Evolutionary conservation across 2,888 invertebrate species (phyloP).

Genomic region (Dromius quadrimaculatus): DNA sequence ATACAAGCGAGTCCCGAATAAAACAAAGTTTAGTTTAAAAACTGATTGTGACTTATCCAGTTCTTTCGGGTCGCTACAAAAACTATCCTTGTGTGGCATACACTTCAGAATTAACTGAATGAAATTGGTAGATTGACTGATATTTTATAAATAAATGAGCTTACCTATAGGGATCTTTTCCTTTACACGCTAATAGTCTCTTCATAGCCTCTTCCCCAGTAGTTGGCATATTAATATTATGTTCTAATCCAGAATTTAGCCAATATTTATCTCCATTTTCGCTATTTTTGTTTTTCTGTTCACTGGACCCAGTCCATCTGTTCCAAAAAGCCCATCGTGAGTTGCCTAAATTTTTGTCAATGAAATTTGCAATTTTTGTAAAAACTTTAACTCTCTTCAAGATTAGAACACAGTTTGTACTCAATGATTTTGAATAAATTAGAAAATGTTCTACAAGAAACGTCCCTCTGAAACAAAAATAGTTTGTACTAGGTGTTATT

Average conservation of each 20-base stretch:
- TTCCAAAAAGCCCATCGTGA: conserved; percentile 72
- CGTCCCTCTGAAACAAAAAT: conserved; percentile 42
- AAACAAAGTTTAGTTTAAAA: too few relatives aligned
- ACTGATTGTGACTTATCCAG: too few relatives aligned
- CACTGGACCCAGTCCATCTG: too few relatives aligned
- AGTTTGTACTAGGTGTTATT: neutral
- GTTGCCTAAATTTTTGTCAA: conserved; percentile 72
- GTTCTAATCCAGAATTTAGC: conserved; percentile 71
- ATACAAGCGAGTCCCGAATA: too few relatives aligned
- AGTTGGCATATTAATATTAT: conserved; percentile 85
- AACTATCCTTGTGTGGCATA: too few relatives aligned
- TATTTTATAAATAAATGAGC: conserved; percentile 60
- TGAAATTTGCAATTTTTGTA: conserved; percentile 68
- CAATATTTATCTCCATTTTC: conserved; percentile 59
- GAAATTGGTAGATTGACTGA: too few relatives aligned
- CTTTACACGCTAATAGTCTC: conserved; percentile 90
- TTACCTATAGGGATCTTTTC: conserved; percentile 91
- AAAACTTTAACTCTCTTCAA: conserved; percentile 66
- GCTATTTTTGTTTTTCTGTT: conserved; percentile 35
- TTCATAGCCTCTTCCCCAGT: conserved; percentile 97
- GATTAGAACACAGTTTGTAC: conserved; percentile 68
- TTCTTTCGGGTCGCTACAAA: too few relatives aligned
- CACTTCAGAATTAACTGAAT: too few relatives aligned
- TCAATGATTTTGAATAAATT: conserved; percentile 69
- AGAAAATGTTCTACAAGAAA: conserved; percentile 60